Evolutionary conservation across 2,113 vertebrate species (phyloP), one percentile per base, ranked within the genome.

Genomic region (Centropus unirufus): DNA sequence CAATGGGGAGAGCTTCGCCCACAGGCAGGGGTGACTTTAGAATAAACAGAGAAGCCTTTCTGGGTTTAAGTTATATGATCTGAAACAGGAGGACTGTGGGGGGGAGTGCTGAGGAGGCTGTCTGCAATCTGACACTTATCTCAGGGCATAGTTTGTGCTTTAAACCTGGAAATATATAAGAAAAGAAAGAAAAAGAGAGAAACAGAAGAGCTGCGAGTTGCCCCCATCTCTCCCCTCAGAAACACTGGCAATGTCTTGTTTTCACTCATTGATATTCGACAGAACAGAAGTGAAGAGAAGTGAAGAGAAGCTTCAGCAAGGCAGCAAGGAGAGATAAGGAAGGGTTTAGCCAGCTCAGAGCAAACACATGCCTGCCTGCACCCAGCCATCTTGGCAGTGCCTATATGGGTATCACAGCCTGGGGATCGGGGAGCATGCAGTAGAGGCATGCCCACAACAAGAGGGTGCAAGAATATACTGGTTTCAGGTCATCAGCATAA

Each of bases 271-370:
- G 90, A 72, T 88, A 90, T 94, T 92, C 26, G 7, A 49, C 73
- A 92, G 69, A 93, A 90, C 40, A 84, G 76, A 4, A 76, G 44
- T 15, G n/a, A n/a, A n/a, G n/a, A n/a, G n/a, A n/a, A n/a, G 12
- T 87, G 77, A 96, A 95, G 74, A 82, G 83, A 94, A 90, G 76
- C 79, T 94, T 91, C 85, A 90, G 92, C 93, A 92, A 89, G 59
- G 74, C 84, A 93, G 78, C 40, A 32, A 70, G 86, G 57, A 94
- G 91, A 96, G 93, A 87, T 84, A 94, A 94, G 61, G 52, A 70
- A 85, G n/a, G 76, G 82, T 78, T 85, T 72, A 90, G 67, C 51
- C 3, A 1, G 67, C 83, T 93, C 59, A 74, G 57, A 81, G 61
- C 39, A 63, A 77, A 36, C 69, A 13, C 44, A 22, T 0, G 10